These are phyloP conservation scores for Drosophila limbata DNA, from an alignment of 2,888 invertebrate species.

Conservation along the genomic window DNA sequence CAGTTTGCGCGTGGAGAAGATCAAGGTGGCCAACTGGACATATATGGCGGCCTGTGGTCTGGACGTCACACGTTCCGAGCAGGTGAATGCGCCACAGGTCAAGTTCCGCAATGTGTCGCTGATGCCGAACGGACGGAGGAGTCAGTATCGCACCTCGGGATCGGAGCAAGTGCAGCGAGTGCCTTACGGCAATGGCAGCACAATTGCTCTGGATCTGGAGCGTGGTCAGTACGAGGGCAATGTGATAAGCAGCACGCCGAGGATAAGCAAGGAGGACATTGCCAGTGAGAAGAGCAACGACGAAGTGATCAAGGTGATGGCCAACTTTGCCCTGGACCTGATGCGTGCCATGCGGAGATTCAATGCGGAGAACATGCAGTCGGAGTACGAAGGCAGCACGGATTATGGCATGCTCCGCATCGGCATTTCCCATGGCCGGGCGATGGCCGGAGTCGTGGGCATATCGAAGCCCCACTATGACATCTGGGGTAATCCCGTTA, in stretches of 20 bases:
- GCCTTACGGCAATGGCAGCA: constrained; percentile 64
- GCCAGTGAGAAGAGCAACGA: constrained; percentile 82
- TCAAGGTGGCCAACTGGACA: constrained; percentile 98
- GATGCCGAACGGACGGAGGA: constrained; percentile 82
- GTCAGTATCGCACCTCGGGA: constrained; percentile 67
- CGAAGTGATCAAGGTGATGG: constrained; percentile 87
- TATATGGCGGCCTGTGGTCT: constrained; percentile 99
- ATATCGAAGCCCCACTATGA: constrained; percentile 97
- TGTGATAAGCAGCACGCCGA: constrained; percentile 39
- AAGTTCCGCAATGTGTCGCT: constrained; percentile 81
- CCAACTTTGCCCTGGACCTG: constrained; percentile 91
- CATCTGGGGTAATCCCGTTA: constrained; percentile 98
- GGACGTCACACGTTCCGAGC: constrained; percentile 89
- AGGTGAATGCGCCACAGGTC: constrained; percentile 84
- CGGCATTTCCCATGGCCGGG: constrained; percentile 95
- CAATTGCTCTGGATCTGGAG: constrained; percentile 64
- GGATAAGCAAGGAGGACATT: constrained; percentile 46
- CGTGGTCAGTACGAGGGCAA: constrained; percentile 78
- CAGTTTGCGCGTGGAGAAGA: constrained; percentile 94
- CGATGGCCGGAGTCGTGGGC: constrained; percentile 97
- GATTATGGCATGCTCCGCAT: constrained; percentile 84
- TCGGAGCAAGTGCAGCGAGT: constrained; percentile 64
- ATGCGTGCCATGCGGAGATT: constrained; percentile 88
- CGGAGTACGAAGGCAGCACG: constrained; percentile 79
- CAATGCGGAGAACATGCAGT: constrained; percentile 88